These are phyloP conservation scores for Cataglyphis livida DNA, from an alignment of 2,888 invertebrate species.

Conservation along the genomic window DNA sequence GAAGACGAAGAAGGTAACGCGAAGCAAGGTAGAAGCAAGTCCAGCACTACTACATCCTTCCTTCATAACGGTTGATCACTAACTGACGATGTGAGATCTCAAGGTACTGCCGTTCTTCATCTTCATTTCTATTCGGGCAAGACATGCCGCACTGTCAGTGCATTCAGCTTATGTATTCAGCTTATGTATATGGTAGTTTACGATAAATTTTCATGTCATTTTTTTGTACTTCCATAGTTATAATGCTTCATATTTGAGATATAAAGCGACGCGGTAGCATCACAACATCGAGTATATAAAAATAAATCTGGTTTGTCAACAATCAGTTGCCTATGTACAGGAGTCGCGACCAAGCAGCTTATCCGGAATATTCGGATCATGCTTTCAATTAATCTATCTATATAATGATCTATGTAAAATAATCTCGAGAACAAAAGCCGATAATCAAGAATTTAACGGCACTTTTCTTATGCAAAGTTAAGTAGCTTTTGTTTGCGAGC, in stretches of 20 bases:
- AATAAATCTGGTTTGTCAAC: no score
- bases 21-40: conserved; percentile 51
- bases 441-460: no score
- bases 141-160: conserved; percentile 59
- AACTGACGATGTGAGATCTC: conserved; percentile 84
- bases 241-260: conserved; percentile 16
- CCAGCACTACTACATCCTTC: conserved; percentile 74
- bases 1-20: conserved; percentile 33
- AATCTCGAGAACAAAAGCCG: no score
- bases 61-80: conserved; percentile 83
- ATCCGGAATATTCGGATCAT: no score
- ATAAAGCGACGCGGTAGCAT: no score
- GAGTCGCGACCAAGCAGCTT: no score
- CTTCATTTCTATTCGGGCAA: conserved; percentile 79
- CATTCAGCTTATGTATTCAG: conserved; percentile 41
- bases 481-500: no score
- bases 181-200: conserved; percentile 40
- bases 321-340: no score
- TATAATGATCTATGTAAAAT: no score
- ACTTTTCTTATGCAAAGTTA: no score
- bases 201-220: conserved; percentile 39
- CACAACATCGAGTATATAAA: no score
- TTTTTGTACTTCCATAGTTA: conserved; percentile 40
- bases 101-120: conserved; percentile 83
- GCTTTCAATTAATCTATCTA: no score